Conservation (phyloP, 2,113 vertebrate genomes). For the Ceuthmochares aereus region DNA sequence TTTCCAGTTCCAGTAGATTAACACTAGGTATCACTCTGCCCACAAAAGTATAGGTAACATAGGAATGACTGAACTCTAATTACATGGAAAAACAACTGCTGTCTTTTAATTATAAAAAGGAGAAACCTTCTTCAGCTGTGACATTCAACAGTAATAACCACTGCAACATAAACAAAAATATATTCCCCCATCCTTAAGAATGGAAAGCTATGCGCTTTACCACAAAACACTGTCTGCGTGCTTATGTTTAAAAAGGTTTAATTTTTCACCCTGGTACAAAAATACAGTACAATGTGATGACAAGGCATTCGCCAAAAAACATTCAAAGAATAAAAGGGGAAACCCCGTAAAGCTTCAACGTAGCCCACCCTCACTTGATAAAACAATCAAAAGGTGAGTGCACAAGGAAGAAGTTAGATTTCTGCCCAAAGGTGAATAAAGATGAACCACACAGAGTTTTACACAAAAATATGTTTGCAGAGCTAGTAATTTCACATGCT, state of each 20-base stretch:
- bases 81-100: background rate
- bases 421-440: slow-evolving; percentile 49
- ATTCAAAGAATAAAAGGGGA: slow-evolving; percentile 64
- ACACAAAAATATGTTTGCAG: slow-evolving; percentile 35
- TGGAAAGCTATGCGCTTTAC: background rate
- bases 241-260: slow-evolving; percentile 77
- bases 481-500: slow-evolving; percentile 62
- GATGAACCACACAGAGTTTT: slow-evolving; percentile 20
- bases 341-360: slow-evolving; percentile 42
- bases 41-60: background rate
- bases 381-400: slow-evolving; percentile 57
- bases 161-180: background rate
- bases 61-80: background rate
- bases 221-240: slow-evolving; percentile 14
- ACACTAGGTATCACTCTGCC: background rate
- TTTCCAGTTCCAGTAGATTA: background rate
- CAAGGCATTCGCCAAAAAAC: slow-evolving; percentile 71
- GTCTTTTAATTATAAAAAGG: background rate
- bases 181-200: background rate
- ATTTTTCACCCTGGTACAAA: slow-evolving; percentile 78
- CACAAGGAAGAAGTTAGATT: background rate
- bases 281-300: slow-evolving; percentile 80
- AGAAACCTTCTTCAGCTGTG: background rate
- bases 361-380: slow-evolving; percentile 38
- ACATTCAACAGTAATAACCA: background rate